Conservation (phyloP, 1,140 invertebrate species). For the Bombus huntii region DNA sequence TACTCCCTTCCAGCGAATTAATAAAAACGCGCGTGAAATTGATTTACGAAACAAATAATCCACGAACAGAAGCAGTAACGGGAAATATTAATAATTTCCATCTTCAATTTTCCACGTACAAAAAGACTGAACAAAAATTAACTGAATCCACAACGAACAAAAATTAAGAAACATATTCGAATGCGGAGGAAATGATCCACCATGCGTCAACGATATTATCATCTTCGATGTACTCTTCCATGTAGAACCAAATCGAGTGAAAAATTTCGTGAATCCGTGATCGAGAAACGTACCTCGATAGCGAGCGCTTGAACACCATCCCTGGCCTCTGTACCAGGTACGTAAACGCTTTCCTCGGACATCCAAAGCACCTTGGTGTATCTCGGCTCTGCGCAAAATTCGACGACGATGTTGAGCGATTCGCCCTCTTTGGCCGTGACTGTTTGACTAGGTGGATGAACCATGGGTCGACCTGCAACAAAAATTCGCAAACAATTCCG, state of each 20-base stretch:
- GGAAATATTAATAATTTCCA: too few species aligned
- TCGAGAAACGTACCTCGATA: constrained; percentile 80
- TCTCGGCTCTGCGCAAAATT: constrained; percentile 85
- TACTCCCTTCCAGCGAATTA: too few species aligned
- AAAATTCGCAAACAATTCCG: constrained; percentile 53
- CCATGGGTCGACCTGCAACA: constrained; percentile 84
- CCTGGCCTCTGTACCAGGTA: constrained; percentile 81
- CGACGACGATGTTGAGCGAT: constrained; percentile 82
- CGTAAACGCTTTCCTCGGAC: constrained; percentile 82
- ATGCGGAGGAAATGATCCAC: too few species aligned
- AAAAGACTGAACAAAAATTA: background rate
- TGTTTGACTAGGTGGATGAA: constrained; percentile 82
- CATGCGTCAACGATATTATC: too few species aligned
- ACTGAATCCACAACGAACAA: background rate
- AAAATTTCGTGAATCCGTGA: background rate
- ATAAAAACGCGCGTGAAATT: too few species aligned
- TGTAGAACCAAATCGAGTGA: background rate
- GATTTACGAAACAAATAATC: too few species aligned
- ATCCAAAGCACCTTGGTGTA: constrained; percentile 84
- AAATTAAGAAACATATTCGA: background rate
- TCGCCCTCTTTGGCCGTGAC: constrained; percentile 84
- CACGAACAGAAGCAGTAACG: too few species aligned
- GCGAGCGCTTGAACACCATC: constrained; percentile 83
- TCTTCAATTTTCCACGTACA: background rate
- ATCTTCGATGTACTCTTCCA: too few species aligned